Conservation (phyloP, 2,797 vertebrate genomes). For the Urocyon cinereoargenteus region DNA sequence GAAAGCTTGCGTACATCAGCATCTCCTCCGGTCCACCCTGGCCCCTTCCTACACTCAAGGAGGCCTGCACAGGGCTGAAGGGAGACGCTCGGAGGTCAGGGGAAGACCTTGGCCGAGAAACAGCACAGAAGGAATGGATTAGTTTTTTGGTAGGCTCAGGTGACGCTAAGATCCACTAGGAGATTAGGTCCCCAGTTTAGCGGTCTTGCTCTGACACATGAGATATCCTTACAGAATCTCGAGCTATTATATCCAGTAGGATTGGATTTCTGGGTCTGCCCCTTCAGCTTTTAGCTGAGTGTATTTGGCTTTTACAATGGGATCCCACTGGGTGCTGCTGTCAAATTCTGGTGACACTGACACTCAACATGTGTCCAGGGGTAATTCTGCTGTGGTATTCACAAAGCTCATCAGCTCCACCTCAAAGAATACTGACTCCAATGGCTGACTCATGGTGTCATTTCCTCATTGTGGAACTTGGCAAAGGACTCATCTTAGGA, state of each 20-base stretch:
- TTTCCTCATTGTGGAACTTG: constrained; percentile 64
- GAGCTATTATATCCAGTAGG: neutral
- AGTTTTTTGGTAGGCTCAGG: neutral
- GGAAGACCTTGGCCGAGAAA: neutral
- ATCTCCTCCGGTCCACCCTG: neutral
- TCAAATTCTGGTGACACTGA: constrained; percentile 64
- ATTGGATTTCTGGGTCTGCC: neutral
- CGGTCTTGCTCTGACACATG: too few relatives aligned
- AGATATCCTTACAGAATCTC: neutral
- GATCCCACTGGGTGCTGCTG: constrained; percentile 71
- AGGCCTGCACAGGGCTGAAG: neutral
- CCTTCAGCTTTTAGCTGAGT: neutral
- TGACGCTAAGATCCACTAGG: neutral
- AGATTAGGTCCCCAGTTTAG: neutral
- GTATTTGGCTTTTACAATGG: constrained; percentile 77
- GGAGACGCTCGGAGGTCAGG: neutral
- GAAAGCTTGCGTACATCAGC: neutral
- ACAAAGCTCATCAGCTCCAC: constrained; percentile 74
- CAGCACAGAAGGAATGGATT: neutral
- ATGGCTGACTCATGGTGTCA: neutral
- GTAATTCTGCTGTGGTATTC: neutral
- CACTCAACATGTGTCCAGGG: constrained; percentile 82
- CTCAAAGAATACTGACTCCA: constrained; percentile 76
- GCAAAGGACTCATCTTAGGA: constrained; percentile 74
- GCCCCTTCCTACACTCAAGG: neutral